Percentiles rank a stretch among this genome's conserved stretches.
phyloP scores from a whole-genome alignment of 2,113 vertebrate species.

The Alligator mississippiensis region DNA sequence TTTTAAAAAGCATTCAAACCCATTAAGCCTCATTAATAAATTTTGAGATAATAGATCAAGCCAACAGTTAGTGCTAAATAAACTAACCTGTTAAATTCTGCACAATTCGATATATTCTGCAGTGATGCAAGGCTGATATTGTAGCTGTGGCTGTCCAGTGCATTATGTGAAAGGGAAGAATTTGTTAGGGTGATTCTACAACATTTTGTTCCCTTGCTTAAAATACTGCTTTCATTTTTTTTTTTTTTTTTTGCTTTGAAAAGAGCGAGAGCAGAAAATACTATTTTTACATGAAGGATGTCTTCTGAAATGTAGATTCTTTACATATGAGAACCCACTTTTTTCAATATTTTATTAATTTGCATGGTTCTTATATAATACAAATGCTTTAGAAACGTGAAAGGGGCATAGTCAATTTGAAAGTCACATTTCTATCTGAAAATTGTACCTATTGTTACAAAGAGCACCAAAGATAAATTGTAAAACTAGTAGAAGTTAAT shows the following conservation, averaged over 20 bases:
- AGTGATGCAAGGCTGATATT: no score
- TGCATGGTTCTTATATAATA: background rate
- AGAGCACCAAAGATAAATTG: background rate
- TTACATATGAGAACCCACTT: background rate
- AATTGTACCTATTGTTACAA: background rate
- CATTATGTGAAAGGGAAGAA: no score
- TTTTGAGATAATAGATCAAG: slow-evolving; percentile 49
- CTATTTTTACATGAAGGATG: background rate
- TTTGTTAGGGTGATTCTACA: background rate
- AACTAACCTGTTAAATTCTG: slow-evolving; percentile 58
- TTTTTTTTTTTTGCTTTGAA: background rate
- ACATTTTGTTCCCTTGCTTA: slow-evolving; percentile 61
- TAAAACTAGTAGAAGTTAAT: background rate
- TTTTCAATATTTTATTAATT: background rate
- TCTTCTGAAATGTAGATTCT: background rate
- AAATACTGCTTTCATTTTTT: background rate
- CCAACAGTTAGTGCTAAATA: slow-evolving; percentile 44
- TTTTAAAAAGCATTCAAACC: slow-evolving; percentile 48
- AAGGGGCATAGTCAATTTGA: background rate
- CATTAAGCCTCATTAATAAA: slow-evolving; percentile 29
- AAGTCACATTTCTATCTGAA: background rate
- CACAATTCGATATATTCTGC: background rate
- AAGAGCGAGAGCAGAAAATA: background rate
- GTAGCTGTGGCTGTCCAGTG: no score
- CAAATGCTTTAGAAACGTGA: background rate